phyloP scores from a whole-genome alignment of 2,113 vertebrate species.

The Polypterus bichir region DNA sequence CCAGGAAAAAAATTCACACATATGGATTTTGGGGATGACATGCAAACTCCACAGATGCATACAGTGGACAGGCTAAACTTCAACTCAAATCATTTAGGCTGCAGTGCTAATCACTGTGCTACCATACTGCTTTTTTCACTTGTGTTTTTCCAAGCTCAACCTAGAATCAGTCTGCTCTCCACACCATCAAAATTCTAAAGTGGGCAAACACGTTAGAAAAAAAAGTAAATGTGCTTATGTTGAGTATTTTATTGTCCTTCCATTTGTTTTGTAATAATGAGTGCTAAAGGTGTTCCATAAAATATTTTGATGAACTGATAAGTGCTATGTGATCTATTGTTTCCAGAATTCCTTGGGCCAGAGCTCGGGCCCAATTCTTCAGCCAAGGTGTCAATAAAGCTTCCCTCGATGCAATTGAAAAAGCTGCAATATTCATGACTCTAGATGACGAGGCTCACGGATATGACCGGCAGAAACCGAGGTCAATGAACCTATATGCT shows the following conservation, averaged over 20 bases:
- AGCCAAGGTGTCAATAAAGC: constrained; percentile 56
- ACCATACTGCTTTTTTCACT: neutral
- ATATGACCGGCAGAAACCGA: constrained; percentile 32
- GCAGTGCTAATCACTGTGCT: neutral
- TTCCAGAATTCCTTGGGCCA: constrained; percentile 73
- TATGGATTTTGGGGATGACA: no score
- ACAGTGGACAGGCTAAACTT: no score
- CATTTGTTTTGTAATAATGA: neutral
- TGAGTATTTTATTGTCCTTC: no score
- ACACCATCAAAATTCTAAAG: neutral
- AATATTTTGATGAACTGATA: no score
- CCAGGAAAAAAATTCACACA: no score
- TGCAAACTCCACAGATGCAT: no score
- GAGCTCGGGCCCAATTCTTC: constrained; percentile 65
- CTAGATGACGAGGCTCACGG: constrained; percentile 68
- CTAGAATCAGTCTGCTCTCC: neutral
- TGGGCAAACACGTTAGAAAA: neutral
- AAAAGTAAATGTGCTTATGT: neutral
- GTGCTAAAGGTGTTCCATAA: no score
- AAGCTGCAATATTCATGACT: constrained; percentile 72
- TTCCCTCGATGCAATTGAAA: constrained; percentile 68
- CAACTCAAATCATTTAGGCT: no score
- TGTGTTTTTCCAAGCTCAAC: neutral
- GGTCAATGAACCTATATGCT: constrained; percentile 68
- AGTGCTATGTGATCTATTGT: neutral